Base-by-base conservation (phyloP, 2,797 vertebrate species). In the Scolopax bukidnonensis region DNA sequence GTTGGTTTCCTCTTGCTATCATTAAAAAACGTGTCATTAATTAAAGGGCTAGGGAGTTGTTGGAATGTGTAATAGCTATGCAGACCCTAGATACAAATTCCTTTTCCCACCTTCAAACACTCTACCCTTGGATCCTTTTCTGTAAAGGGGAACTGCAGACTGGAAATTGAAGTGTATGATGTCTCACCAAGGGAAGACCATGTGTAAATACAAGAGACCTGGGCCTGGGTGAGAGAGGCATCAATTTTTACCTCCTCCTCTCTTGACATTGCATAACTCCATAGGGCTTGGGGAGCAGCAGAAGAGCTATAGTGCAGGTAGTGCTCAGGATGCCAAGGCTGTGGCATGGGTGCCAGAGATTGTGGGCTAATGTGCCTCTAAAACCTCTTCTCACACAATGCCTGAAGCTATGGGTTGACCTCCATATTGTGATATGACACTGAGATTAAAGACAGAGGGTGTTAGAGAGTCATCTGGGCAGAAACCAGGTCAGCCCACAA, bases 181-280 rank as follows among this genome's bases (percentile, higher is more conserved):
- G 9, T 24, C 43, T 77, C 36, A 69, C 23, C 10, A 24, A 73
- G 56, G 21, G 10, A 92, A 67, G 25, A n/a, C 15, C 28, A 16
- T 1, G 4, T 30, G 27, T 21, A 59, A 78, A 17, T 17, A 27
- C 7, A 45, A 15, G 16, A 59, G 30, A n/a, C 0, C 0, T 0
- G 5, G 16, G 5, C 32, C 24, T 59, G 21, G 5, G 4, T 28
- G 2, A 2, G 16, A 59, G 8, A 59, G 5, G 30, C 6, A 27
- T 45, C 54, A 25, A 7, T 16, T 79, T 81, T 56, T 75, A 36
- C 27, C 21, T 13, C 5, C 32, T 65, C 9, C 41, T 25, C 6
- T 24, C 12, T 32, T 16, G 15, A 4, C 10, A 20, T 1, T 43
- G 36, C 19, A 30, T 40, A 50, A 28, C 8, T 68, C 21, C 2